Percentiles rank a stretch among this genome's conserved stretches.
phyloP scores from a whole-genome alignment of 2,113 vertebrate species.

The Prunella fulvescens region DNA sequence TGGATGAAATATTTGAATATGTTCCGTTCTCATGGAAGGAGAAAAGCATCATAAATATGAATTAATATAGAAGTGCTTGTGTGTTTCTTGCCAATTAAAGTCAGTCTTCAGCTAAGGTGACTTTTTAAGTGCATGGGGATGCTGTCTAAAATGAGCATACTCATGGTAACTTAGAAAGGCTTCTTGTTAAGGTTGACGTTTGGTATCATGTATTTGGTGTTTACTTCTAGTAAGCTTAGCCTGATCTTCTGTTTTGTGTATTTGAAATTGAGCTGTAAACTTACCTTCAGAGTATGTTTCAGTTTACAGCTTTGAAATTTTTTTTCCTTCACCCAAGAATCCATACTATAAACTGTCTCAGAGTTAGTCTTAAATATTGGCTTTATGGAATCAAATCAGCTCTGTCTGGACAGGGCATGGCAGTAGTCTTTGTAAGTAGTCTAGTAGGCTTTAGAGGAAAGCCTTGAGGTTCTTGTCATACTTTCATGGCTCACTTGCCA shows the following conservation, averaged over 20 bases:
- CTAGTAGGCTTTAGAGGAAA: background rate
- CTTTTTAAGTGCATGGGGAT: background rate
- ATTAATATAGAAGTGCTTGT: background rate
- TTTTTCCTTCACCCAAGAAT: background rate
- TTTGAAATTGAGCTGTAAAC: background rate
- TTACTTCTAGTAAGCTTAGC: background rate
- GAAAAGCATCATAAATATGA: background rate
- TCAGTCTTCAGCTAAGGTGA: background rate
- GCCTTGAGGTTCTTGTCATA: background rate
- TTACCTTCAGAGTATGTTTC: background rate
- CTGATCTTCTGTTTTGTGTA: background rate
- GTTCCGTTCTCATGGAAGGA: background rate
- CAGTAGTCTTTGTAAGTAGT: background rate
- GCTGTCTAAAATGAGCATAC: background rate
- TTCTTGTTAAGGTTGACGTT: background rate
- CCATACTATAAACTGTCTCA: background rate
- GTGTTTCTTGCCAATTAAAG: background rate
- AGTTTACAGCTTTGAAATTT: background rate
- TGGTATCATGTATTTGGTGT: background rate
- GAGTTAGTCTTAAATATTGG: background rate
- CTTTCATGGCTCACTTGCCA: background rate
- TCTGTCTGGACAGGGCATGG: background rate
- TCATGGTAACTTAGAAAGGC: background rate
- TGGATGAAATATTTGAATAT: background rate
- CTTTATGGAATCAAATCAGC: background rate